Base-by-base conservation (phyloP, 2,797 vertebrate species). In the Cryptoprocta ferox region DNA sequence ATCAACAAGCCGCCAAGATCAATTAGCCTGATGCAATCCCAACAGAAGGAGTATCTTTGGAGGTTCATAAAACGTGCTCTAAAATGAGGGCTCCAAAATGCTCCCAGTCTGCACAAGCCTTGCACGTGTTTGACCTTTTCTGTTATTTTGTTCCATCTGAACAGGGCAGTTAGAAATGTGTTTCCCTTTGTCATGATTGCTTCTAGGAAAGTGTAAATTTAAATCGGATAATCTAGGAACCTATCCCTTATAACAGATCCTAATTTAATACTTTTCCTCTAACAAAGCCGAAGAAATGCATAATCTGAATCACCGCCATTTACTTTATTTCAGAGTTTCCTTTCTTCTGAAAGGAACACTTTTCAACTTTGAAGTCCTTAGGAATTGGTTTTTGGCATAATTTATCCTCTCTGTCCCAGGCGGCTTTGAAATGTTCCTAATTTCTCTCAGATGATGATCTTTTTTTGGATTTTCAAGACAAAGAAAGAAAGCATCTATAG, bases 281-380 rank as follows among this genome's bases (percentile, higher is more conserved):
- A 79, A 96, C n/a, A 70, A 82, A 86, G 48, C 26, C 63, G 86
- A 68, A 95, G 71, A 93, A 84, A 86, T 1, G 35, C 53, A 50
- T 39, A 37, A 48, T 73, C 56, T 19, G 35, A 82, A 96, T 50
- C 37, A 16, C 45, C 32, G 35, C 89, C 85, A 91, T 90, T 87
- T 78, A 18, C 71, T 96, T 96, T 95, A 66, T 93, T 95, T 95
- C 84, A 48, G 83, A 93, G 95, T 82, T 92, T 95, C 48, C 79
- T 96, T 97, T 91, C 82, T 94, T 93, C 82, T 65, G 87, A 95
- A 89, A 82, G 79, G 89, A 94, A 81, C 80, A 68, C 65, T 93
- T 97, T 94, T 93, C 90, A 76, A 90, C 97, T 97, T 97, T 97
- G 96, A 97, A 97, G 96, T 96, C 88, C 89, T 95, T 24, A 82